Evolutionary conservation across 2,113 vertebrate species (phyloP), one percentile per base, ranked within the genome.

Genomic region (Oreochromis spilurus): DNA sequence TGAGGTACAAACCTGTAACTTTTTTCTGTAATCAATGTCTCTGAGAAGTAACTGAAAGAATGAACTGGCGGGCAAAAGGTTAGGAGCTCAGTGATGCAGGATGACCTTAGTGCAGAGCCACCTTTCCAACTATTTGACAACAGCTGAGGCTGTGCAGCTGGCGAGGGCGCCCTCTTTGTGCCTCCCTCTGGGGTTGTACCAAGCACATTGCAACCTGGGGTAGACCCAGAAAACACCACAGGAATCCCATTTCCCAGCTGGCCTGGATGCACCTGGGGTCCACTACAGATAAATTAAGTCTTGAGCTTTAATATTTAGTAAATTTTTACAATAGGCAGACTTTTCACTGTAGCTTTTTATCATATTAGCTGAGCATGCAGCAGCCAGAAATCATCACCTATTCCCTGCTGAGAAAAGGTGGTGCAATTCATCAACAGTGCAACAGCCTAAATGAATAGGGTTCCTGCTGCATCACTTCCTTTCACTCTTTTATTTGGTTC

Each of bases 111-210:
- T 8, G 54, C 43, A 78, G 70, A 52, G 70, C 55, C 65, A 70
- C 84, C 40, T 87, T 52, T 72, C 34, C 10, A 79, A 19, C 10
- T 24, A 12, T 84, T 85, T 86, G 87, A 84, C 90, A 84, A 43
- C 67, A 85, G 81, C 83, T 72, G 75, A 83, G 50, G 50, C 78
- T 50, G 80, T 81, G 31, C 86, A 92, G 88, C 86, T 87, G 92
- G 86, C 67, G 24, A 88, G 77, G 84, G 43, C 2, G 29, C 12
- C 90, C 26, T 77, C 16, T 77, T 77, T 50, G 6, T 31, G 24
- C 16, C 4, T 77, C 72, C 72, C 72, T 77, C 72, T 55, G 82
- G 87, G 85, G 43, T 79, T 89, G 78, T 81, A 87, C 14, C 31
- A 14, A 79, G 45, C 82, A 72, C 58, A 80, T 19, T 75, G 53